Evolutionary conservation across 2,888 invertebrate species (phyloP), one percentile per base, ranked within the genome.

Genomic region (Harmothoe impar): DNA sequence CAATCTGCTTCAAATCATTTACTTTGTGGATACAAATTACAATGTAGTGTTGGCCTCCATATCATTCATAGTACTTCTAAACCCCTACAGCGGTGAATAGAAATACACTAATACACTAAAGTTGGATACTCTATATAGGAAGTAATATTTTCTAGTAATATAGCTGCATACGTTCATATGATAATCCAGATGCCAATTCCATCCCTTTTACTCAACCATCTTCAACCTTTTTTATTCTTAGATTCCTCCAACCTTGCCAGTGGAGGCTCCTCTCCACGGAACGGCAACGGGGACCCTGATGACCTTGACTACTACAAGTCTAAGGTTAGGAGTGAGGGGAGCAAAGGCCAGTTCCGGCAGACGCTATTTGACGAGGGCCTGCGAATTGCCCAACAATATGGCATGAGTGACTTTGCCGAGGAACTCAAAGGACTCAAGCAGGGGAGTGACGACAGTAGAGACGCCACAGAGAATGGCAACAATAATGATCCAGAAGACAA

Each of bases 281-380:
- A 88, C 52, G 78, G 88, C 33, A 33, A 52, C 17, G 54, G 51
- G 1, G 81, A 84, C 52, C 17, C n/a, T 3, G 86, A 85, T 62
- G 89, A 90, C 68, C 85, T 86, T 51, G 90, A 90, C 52, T 56
- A 54, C 56, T 52, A 43, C 54, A 88, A 88, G n/a, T 23, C 52
- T 33, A 81, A 56, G 35, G 84, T 90, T 17, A 89, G 29, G 89
- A 20, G 15, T 54, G 81, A 90, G 56, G 89, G 33, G 31, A 43
- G 43, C 43, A 51, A 78, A n/a, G 68, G 54, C n/a, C 62, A 33
- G 54, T 20, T 81, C n/a, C 95, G 95, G 91, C 96, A 96, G 91
- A 95, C 96, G 20, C 94, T 96, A 31, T 95, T 96, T 93, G 96
- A 96, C 91, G 96, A 96, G 93, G 96, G 96, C n/a, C 94, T 96